A percentile compares a stretch with the other conserved stretches of the same genome.
phyloP scores from a whole-genome alignment of 2,888 invertebrate species.

The Colletes collaris region DNA sequence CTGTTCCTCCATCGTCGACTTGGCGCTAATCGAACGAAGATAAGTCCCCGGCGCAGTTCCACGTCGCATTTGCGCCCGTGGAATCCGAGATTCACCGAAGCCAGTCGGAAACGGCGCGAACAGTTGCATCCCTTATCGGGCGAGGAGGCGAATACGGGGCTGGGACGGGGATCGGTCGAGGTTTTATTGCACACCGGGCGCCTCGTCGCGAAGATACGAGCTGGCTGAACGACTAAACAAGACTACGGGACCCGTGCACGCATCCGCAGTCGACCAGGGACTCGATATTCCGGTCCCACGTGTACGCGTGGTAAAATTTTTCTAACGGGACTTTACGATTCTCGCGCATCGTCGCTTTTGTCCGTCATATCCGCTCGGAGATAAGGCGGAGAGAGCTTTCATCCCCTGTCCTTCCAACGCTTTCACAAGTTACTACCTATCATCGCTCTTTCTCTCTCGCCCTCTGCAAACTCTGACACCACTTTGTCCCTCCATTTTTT shows the following conservation, averaged over 20 bases:
- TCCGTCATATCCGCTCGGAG: slow-evolving; percentile 54
- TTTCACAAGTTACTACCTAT: slow-evolving; percentile 7
- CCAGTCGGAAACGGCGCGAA: slow-evolving; percentile 2
- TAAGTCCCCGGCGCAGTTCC: not conserved
- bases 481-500: slow-evolving; percentile 19
- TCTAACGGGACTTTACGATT: slow-evolving; percentile 63
- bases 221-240: slow-evolving; percentile 55
- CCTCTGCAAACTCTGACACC: slow-evolving; percentile 19
- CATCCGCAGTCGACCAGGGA: no score
- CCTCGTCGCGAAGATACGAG: slow-evolving; percentile 52
- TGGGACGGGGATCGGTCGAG: not conserved
- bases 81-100: not conserved
- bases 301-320: slow-evolving; percentile 61
- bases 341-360: slow-evolving; percentile 46
- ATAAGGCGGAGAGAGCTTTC: slow-evolving; percentile 52
- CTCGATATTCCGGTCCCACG: slow-evolving; percentile 48
- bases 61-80: not conserved
- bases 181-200: slow-evolving; percentile 46
- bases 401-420: slow-evolving; percentile 31
- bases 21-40: not conserved
- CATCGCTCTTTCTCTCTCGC: slow-evolving; percentile 28
- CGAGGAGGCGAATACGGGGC: not conserved
- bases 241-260: slow-evolving; percentile 6
- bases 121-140: slow-evolving; percentile 38
- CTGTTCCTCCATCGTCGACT: no score